Evolutionary conservation across 2,797 vertebrate species (phyloP).

Genomic region (Iguana delicatissima): DNA sequence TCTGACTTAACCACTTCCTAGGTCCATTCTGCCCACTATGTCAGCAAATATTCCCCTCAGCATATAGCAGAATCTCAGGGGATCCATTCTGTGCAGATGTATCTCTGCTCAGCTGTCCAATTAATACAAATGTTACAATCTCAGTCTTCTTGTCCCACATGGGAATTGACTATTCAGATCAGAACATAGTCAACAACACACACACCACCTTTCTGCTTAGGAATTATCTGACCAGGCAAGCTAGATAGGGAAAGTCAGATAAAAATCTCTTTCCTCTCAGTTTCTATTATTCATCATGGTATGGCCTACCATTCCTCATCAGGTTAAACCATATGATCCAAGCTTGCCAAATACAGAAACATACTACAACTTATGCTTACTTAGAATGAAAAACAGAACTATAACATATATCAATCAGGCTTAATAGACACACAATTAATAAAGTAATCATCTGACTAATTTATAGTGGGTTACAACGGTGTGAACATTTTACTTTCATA

Average conservation of each 20-base stretch:
- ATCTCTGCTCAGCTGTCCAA: constrained; percentile 5
- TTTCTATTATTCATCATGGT: background rate
- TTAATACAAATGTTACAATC: background rate
- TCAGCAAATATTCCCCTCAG: constrained; percentile 2
- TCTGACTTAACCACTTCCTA: background rate
- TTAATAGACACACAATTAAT: background rate
- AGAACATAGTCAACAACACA: background rate
- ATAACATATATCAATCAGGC: background rate
- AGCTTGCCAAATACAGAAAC: background rate
- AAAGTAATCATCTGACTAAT: background rate
- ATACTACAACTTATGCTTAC: too few species aligned
- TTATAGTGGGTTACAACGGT: background rate
- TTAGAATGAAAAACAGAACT: background rate
- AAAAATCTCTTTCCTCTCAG: background rate
- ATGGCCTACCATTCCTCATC: too few species aligned
- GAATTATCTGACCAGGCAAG: background rate
- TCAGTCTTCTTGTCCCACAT: background rate
- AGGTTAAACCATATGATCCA: background rate
- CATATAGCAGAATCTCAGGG: background rate
- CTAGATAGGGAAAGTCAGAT: background rate
- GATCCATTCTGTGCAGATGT: constrained; percentile 10
- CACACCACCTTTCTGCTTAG: too few species aligned
- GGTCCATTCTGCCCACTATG: background rate
- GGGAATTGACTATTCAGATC: constrained; percentile 20
- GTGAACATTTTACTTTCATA: background rate